Evolutionary conservation across 2,797 vertebrate species (phyloP), one percentile per base, ranked within the genome.

Genomic region (Chiloscyllium punctatum): DNA sequence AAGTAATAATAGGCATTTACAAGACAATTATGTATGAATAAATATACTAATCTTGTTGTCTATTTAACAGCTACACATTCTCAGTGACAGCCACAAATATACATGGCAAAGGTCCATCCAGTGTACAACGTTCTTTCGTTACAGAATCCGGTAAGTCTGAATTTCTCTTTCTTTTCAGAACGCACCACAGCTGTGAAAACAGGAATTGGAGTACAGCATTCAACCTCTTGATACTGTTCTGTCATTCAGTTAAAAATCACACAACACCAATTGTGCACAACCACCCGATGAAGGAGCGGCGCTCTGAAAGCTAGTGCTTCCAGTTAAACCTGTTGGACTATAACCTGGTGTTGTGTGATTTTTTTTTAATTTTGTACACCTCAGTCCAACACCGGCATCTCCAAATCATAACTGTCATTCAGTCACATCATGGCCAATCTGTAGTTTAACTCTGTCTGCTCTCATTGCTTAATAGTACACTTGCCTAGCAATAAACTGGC

Each of bases 71-170:
- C 96, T 99, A 99, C 94, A 98, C 98, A 97, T 99, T 99, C 97
- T 98, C 97, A 1, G 99, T 99, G 96, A 99, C 98, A 96, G 98
- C 99, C 37, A 98, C 97, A 97, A 99, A 99, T 95, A 98, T 98
- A 95, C 97, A 98, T 53, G 99, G 99, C 96, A 97, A 97, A 86
- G 99, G 99, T 82, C 99, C 99, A 4, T 96, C 97, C 95, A 99
- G 98, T 96, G 98, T 98, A 0, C 97, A 98, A 1, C 98, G 99
- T 96, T 66, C 98, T 69, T 99, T 99, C 96, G 98, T 96, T 96
- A 99, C 99, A n/a, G 99, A 99, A 97, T 99, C 99, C 97, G 99
- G 99, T 98, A 98, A 97, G 96, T 37, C 71, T 48, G 27, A n/a
- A 27, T 77, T 95, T 74, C 68, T 71, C 27, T 91, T 33, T n/a